Evolutionary conservation across 2,797 vertebrate species (phyloP).

Genomic region (Glyptemys insculpta): DNA sequence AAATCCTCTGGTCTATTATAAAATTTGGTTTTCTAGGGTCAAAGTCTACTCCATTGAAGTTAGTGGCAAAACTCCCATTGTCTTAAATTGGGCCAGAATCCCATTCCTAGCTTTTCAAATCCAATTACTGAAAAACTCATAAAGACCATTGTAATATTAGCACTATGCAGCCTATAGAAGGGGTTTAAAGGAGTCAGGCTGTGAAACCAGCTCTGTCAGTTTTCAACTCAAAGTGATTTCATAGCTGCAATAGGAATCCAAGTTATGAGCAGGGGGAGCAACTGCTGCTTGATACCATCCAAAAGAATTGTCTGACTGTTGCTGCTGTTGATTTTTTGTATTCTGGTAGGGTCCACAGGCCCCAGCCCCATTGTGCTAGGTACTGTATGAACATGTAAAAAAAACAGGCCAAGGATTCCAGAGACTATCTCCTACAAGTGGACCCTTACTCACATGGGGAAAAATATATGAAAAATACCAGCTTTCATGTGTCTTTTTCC

Average conservation of each 20-base stretch:
- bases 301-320: not conserved
- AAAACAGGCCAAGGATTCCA: too few relatives aligned
- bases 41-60: not conserved
- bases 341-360: not conserved
- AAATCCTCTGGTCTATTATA: not conserved
- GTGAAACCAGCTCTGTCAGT: not conserved
- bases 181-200: not conserved
- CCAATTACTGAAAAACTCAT: not conserved
- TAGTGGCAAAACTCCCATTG: not conserved
- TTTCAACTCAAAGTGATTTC: constrained; percentile 14
- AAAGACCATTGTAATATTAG: not conserved
- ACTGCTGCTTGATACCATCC: not conserved
- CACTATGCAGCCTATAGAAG: not conserved
- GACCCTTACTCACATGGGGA: not conserved
- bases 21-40: not conserved
- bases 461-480: not conserved
- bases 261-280: not conserved
- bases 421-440: not conserved
- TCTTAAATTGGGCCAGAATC: not conserved
- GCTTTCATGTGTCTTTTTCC: not conserved
- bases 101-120: not conserved
- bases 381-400: not conserved
- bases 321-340: not conserved
- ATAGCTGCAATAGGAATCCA: not conserved
- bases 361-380: not conserved